phyloP scores from a whole-genome alignment of 2,113 vertebrate genomes.

The Phaethon lepturus region DNA sequence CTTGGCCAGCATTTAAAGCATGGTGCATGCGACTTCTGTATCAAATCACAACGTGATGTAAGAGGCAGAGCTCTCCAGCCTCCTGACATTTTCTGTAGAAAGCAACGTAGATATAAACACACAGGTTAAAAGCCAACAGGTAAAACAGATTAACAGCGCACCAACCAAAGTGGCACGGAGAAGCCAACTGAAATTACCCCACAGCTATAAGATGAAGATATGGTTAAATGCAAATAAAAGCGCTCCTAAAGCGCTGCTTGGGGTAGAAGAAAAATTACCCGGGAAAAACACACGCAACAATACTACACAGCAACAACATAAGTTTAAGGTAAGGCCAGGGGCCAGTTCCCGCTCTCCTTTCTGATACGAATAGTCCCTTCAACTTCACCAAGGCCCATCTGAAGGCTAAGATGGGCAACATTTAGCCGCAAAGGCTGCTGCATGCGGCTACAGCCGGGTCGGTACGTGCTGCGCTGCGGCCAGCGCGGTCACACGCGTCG shows the following conservation, averaged over 20 bases:
- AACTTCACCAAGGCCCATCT: neutral
- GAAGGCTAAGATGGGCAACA: neutral
- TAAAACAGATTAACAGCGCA: neutral
- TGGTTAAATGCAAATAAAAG: neutral
- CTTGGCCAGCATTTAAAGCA: neutral
- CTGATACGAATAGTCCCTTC: neutral
- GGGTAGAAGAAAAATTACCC: neutral
- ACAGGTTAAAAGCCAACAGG: neutral
- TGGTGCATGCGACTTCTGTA: neutral
- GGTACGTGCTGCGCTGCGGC: neutral
- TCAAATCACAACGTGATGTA: neutral
- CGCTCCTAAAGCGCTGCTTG: neutral
- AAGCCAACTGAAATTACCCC: neutral
- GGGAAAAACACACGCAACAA: neutral
- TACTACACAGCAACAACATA: neutral
- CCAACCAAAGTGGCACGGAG: neutral
- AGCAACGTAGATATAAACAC: neutral
- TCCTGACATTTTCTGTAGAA: neutral
- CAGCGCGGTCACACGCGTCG: neutral
- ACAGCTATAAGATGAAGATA: neutral
- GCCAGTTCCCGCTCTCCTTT: neutral
- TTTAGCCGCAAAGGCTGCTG: neutral
- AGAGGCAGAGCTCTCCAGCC: neutral
- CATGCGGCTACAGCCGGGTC: neutral
- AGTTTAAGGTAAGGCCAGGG: neutral